Evolutionary conservation across 2,797 vertebrate species (phyloP).

Genomic region (Percopsis omiscomaycus): DNA sequence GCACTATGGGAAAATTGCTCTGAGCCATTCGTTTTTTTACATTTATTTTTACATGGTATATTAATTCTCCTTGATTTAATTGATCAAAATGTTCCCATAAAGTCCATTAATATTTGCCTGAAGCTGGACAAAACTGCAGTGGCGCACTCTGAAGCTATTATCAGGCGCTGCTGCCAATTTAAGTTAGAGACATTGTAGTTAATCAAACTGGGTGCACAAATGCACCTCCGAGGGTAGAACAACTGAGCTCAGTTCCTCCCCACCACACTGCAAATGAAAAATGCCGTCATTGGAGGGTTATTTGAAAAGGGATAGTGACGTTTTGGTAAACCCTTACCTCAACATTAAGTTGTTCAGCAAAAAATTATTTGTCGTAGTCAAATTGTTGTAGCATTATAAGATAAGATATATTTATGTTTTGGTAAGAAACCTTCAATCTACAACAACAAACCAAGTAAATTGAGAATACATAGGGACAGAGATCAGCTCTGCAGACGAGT

Average conservation of each 20-base stretch:
- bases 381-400: no score
- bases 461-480: no score
- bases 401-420: no score
- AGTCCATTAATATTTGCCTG: slow-evolving; percentile 71
- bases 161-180: slow-evolving; percentile 69
- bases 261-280: slow-evolving; percentile 34
- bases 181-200: slow-evolving; percentile 53
- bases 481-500: no score
- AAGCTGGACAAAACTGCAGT: slow-evolving; percentile 58
- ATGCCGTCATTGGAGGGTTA: slow-evolving; percentile 10
- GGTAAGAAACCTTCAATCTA: no score
- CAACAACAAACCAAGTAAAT: no score
- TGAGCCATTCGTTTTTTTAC: slow-evolving; percentile 57
- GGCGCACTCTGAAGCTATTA: slow-evolving; percentile 53
- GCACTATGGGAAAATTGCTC: slow-evolving; percentile 42
- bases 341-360: no score
- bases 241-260: slow-evolving; percentile 30
- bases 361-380: no score
- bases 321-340: no score
- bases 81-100: slow-evolving; percentile 63
- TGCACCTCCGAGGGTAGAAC: slow-evolving; percentile 39
- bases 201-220: slow-evolving; percentile 58
- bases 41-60: slow-evolving; percentile 62
- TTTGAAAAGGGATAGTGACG: not conserved
- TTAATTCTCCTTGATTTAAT: slow-evolving; percentile 71